These are phyloP conservation scores for Festucalex cinctus DNA, from an alignment of 2,113 vertebrate species.

Conservation along the genomic window DNA sequence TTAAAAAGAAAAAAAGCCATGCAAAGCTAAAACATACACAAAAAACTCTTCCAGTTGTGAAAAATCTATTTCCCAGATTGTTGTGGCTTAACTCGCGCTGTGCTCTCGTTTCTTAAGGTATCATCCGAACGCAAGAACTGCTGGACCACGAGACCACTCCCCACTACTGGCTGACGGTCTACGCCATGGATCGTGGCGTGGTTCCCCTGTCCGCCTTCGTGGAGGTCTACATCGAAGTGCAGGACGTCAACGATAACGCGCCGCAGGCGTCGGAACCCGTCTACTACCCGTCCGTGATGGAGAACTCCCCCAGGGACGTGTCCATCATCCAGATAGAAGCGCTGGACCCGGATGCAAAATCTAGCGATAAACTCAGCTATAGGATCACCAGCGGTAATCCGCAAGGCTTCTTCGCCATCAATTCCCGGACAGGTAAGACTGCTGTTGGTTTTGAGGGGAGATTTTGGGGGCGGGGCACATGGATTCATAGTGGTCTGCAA, in stretches of 20 bases:
- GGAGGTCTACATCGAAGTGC: slow-evolving; percentile 90
- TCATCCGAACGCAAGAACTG: slow-evolving; percentile 84
- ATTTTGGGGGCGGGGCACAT: neutral
- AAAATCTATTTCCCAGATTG: neutral
- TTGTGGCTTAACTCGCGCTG: neutral
- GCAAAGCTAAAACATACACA: neutral
- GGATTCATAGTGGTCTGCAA: neutral
- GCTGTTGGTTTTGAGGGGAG: neutral
- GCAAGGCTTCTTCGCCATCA: slow-evolving; percentile 94
- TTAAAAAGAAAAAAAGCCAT: too few relatives aligned
- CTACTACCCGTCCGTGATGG: slow-evolving; percentile 90
- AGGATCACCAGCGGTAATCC: slow-evolving; percentile 96
- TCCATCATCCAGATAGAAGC: slow-evolving; percentile 91
- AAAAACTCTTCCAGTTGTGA: too few relatives aligned
- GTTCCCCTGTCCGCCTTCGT: slow-evolving; percentile 88
- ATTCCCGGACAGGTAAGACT: slow-evolving; percentile 84
- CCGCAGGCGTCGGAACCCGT: slow-evolving; percentile 91
- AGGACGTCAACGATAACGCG: slow-evolving; percentile 95
- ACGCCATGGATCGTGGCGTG: slow-evolving; percentile 87
- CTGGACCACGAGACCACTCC: slow-evolving; percentile 88
- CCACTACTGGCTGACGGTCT: slow-evolving; percentile 95
- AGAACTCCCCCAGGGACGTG: slow-evolving; percentile 93
- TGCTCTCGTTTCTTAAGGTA: slow-evolving; percentile 58
- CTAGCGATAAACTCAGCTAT: slow-evolving; percentile 86
- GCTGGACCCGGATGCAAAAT: slow-evolving; percentile 86